Evolutionary conservation across 23 tunicate species (phyloP), one percentile per base, ranked within the genome.

Genomic region (Corella eumyota): DNA sequence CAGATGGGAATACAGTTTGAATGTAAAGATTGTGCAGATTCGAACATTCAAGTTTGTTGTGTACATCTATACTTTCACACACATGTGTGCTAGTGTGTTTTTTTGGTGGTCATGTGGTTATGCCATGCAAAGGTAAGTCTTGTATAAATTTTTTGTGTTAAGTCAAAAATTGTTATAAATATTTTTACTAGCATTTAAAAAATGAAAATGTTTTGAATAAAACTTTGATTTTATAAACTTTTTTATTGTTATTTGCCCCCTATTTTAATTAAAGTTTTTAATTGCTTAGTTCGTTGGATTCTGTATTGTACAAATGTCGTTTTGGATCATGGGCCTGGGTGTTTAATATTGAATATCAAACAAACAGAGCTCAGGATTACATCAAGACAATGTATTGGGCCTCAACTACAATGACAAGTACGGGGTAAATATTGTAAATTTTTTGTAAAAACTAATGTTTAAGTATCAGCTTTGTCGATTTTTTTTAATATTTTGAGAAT

Each of bases 341-440:
- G 30, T 77, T 65, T 49, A 77, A 72, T 27, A 64, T 76, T 21
- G 36, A 35, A 20, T 67, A 75, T 64, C 19, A 19, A 17, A 76
- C 83, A n/a, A 69, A 50, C 57, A n/a, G 23, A 3, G 51, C 28
- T 26, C 46, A 58, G 31, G 95, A 85, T 62, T 85, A 85, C 69
- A 61, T 85, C 62, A 85, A 85, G 46, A 85, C 95, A 19, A 70
- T 85, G 78, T 85, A 85, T 50, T 85, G 95, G 95, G 79, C 85
- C 2, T 51, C 85, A 6, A 85, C 95, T 29, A 85, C 95, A 2
- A 64, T 71, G 78, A 85, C 95, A 9, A 70, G 95, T 64, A 77
- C 95, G 17, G 95, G 95, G 95, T 85, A 66, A 48, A 58, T 13
- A n/a, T 17, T 53, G 32, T 1, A 2, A 47, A 60, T 66, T 48